Conservation (phyloP, 2,797 vertebrate species). For the Tiaroga cobitis region DNA sequence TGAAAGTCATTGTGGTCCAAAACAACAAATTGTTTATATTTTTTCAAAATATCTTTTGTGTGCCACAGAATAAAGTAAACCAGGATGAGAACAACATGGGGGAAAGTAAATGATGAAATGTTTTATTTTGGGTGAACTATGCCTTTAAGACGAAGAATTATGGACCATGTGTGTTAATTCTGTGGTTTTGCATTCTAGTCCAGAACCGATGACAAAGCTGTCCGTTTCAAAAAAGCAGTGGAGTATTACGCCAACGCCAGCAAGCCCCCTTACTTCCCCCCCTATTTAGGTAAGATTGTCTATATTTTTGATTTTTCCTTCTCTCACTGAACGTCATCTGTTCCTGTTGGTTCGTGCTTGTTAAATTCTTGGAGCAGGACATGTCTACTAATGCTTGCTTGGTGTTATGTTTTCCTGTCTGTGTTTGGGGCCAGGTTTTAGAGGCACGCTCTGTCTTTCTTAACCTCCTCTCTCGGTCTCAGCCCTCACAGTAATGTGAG, state of each 20-base stretch:
- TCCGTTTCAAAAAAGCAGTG: conserved; percentile 94
- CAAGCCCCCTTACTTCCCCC: conserved; percentile 83
- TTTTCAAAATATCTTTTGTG: neutral
- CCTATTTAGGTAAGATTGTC: conserved; percentile 84
- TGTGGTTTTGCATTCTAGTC: conserved; percentile 78
- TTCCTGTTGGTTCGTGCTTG: conserved; percentile 23
- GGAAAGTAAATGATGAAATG: neutral
- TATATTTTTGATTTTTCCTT: conserved; percentile 1
- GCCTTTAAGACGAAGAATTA: neutral
- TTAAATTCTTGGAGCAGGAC: conserved; percentile 25
- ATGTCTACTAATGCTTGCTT: conserved; percentile 1
- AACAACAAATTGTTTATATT: neutral
- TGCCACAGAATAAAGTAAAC: too few relatives aligned
- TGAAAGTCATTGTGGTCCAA: neutral
- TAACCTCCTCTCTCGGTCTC: conserved; percentile 27
- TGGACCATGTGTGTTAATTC: neutral
- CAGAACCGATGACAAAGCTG: conserved; percentile 92
- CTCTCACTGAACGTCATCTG: neutral
- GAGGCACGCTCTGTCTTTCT: conserved; percentile 50
- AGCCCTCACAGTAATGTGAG: conserved; percentile 64
- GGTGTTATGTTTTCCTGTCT: conserved; percentile 27
- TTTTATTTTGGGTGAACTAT: neutral
- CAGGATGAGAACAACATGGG: neutral
- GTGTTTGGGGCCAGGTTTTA: conserved; percentile 35
- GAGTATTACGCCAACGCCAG: conserved; percentile 92